Percentiles rank a stretch among this genome's conserved stretches.
phyloP scores from a whole-genome alignment of 2,888 invertebrate species.

The Napeogenes sylphis region DNA sequence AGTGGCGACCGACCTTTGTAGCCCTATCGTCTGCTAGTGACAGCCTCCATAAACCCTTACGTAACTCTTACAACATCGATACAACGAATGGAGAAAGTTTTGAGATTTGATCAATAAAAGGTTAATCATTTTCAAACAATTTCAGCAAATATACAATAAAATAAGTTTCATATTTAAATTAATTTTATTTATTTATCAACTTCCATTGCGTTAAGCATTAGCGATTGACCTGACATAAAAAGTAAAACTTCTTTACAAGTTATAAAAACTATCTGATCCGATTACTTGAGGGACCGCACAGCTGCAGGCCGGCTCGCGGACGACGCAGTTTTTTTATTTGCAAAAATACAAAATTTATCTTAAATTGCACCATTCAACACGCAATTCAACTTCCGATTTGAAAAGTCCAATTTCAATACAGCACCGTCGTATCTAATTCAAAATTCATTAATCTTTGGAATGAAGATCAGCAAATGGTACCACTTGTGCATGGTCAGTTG shows the following conservation, averaged over 20 bases:
- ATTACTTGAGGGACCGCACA: conserved; percentile 63
- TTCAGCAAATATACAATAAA: conserved; percentile 45
- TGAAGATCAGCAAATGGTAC: conserved; percentile 48
- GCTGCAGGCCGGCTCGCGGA: conserved; percentile 67
- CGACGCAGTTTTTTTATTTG: conserved; percentile 56
- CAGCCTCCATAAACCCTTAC: conserved; percentile 59
- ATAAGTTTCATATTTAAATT: too few relatives aligned
- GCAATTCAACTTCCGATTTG: conserved; percentile 69
- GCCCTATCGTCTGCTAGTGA: conserved; percentile 50
- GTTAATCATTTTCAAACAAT: conserved; percentile 55
- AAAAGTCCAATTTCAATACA: conserved; percentile 69
- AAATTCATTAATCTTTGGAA: conserved; percentile 72
- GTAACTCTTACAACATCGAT: conserved; percentile 40
- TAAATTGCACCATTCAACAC: conserved; percentile 64
- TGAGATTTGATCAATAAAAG: conserved; percentile 29
- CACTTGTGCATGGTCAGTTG: conserved; percentile 75
- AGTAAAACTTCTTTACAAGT: conserved; percentile 36
- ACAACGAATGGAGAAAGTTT: too few relatives aligned
- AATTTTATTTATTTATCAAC: conserved; percentile 10
- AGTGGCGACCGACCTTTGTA: conserved; percentile 53
- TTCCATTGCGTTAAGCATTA: conserved; percentile 10
- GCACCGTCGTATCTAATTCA: conserved; percentile 73
- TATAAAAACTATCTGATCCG: conserved; percentile 67
- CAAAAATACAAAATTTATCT: conserved; percentile 56
- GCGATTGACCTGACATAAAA: conserved; percentile 24